A percentile compares a stretch with the other conserved stretches of the same genome.
These are phyloP conservation scores for Microcebus murinus DNA, from an alignment of 2,113 vertebrate genomes.

Conservation along the genomic window DNA sequence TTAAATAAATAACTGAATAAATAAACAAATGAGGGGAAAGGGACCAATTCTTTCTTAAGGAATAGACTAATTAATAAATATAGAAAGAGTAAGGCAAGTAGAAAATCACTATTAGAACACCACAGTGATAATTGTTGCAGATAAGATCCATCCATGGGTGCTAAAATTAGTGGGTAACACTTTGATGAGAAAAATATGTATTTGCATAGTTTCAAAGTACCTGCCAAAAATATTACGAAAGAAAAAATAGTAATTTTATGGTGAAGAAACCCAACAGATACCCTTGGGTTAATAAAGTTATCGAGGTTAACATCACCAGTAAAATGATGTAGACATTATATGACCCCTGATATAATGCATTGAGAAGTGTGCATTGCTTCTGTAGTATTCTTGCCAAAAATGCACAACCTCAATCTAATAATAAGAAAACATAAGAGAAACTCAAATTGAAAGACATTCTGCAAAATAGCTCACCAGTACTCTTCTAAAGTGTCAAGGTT, in stretches of 20 bases:
- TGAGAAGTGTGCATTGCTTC: background rate
- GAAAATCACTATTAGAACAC: background rate
- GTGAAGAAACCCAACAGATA: background rate
- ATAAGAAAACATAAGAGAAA: background rate
- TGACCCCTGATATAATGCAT: background rate
- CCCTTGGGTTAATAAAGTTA: background rate
- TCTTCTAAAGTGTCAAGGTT: background rate
- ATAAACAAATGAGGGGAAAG: background rate
- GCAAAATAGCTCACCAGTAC: background rate
- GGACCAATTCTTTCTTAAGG: background rate
- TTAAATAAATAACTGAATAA: background rate
- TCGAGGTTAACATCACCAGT: background rate
- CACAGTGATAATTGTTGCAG: background rate
- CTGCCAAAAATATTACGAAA: background rate
- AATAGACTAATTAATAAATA: constrained; percentile 32
- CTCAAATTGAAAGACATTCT: background rate
- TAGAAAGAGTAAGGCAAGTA: background rate
- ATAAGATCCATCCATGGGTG: background rate
- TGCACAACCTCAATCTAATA: background rate
- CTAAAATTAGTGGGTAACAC: background rate
- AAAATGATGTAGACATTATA: background rate
- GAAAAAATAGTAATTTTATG: background rate
- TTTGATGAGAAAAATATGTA: background rate
- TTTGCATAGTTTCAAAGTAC: background rate
- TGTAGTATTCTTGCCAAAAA: background rate